These are phyloP conservation scores for Schizopygopsis malacanthus DNA, from an alignment of 2,797 vertebrate genomes.

Conservation along the genomic window DNA sequence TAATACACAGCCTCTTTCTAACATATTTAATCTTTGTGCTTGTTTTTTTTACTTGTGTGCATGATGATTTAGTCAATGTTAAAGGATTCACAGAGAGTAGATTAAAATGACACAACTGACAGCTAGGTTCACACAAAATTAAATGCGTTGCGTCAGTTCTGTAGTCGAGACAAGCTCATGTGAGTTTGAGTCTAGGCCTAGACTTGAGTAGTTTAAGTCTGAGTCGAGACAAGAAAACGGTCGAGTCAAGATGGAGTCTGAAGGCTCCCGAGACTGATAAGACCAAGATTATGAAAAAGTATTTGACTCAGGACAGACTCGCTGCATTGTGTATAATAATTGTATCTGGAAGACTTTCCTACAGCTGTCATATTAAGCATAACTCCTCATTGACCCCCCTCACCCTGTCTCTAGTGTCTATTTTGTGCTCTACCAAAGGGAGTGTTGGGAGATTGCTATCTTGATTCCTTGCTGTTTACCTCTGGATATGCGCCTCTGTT, in stretches of 20 bases:
- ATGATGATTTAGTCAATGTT: neutral
- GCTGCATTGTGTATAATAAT: neutral
- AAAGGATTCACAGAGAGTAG: neutral
- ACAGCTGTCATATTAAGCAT: neutral
- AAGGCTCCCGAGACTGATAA: neutral
- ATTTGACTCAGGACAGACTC: neutral
- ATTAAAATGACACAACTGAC: neutral
- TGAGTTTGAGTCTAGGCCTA: neutral
- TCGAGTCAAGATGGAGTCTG: neutral
- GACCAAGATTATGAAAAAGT: neutral
- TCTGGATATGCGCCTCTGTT: neutral
- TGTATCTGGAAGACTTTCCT: neutral
- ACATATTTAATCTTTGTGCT: neutral
- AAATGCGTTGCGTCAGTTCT: neutral
- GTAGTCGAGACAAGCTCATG: neutral
- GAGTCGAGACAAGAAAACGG: neutral
- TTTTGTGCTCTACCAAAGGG: neutral
- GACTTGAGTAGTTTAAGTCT: neutral
- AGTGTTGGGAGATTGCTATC: neutral
- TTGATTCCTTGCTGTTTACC: neutral
- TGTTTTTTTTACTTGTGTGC: neutral
- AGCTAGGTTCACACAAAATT: neutral
- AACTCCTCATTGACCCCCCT: neutral
- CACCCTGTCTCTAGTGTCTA: neutral
- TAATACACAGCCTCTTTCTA: slow-evolving; percentile 9